Evolutionary conservation across 2,888 invertebrate genomes (phyloP).

Genomic region (Heteromyza rotundicornis): DNA sequence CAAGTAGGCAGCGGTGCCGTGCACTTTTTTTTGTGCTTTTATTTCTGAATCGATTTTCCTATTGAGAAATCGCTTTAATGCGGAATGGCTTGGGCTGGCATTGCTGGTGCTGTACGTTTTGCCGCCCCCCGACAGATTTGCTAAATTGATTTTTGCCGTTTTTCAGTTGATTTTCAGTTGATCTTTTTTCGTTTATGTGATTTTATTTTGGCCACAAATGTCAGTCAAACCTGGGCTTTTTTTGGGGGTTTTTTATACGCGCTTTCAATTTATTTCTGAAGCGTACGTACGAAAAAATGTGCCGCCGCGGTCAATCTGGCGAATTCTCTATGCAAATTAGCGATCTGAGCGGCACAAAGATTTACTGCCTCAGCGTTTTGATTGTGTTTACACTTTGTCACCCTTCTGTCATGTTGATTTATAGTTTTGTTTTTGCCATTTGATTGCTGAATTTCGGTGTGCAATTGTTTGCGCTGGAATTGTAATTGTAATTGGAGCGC

Average conservation of each 20-base stretch:
- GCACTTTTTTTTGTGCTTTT: not conserved
- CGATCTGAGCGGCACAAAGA: conserved; percentile 33
- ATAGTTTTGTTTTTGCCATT: conserved; percentile 31
- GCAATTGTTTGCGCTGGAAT: conserved; percentile 37
- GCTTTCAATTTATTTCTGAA: conserved; percentile 3
- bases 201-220: not conserved
- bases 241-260: conserved; percentile 11
- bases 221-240: not conserved
- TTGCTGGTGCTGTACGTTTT: not conserved
- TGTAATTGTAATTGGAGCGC: not conserved
- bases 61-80: conserved; percentile 15
- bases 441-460: conserved; percentile 35
- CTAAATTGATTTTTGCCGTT: conserved; percentile 20
- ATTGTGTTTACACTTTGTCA: conserved; percentile 60
- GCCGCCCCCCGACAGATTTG: conserved; percentile 5
- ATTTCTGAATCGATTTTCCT: not conserved
- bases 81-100: not conserved
- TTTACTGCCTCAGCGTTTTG: conserved; percentile 52
- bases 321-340: conserved; percentile 46
- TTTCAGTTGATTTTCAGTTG: not conserved
- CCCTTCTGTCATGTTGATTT: conserved; percentile 59
- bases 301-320: not conserved
- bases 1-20: not conserved
- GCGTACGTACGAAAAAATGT: not conserved
- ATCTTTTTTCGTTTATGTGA: not conserved